Evolutionary conservation across 2,113 vertebrate genomes (phyloP).

Genomic region (Alces alces): DNA sequence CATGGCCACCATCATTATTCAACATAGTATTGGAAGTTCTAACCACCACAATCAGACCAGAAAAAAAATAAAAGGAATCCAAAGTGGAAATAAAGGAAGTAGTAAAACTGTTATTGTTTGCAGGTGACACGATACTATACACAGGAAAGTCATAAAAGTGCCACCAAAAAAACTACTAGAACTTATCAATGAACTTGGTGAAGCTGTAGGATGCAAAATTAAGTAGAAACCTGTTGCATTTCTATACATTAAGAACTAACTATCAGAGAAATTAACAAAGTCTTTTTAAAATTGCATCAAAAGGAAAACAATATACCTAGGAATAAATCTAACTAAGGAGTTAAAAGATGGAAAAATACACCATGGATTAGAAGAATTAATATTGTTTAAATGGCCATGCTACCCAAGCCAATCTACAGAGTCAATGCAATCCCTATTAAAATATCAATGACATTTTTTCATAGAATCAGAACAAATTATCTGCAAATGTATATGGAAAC

Average conservation of each 20-base stretch:
- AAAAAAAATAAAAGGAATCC: background rate
- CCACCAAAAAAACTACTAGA: background rate
- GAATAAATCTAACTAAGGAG: background rate
- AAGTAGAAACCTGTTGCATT: background rate
- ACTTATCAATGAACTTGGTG: background rate
- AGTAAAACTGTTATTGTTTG: background rate
- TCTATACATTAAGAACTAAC: background rate
- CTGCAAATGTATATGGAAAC: background rate
- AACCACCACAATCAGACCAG: background rate
- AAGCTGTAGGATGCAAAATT: background rate
- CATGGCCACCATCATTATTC: background rate
- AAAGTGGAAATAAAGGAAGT: background rate
- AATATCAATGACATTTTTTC: background rate
- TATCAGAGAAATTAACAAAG: background rate
- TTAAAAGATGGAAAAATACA: background rate
- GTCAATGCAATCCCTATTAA: background rate
- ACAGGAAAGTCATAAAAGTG: background rate
- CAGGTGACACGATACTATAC: background rate
- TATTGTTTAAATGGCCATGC: background rate
- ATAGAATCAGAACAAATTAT: background rate
- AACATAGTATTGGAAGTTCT: background rate
- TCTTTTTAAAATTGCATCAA: background rate
- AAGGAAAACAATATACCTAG: background rate
- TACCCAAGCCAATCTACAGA: background rate
- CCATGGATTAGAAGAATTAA: background rate